Evolutionary conservation across 2,797 vertebrate genomes (phyloP), one percentile per base, ranked within the genome.

Genomic region (Loris lydekkerianus): DNA sequence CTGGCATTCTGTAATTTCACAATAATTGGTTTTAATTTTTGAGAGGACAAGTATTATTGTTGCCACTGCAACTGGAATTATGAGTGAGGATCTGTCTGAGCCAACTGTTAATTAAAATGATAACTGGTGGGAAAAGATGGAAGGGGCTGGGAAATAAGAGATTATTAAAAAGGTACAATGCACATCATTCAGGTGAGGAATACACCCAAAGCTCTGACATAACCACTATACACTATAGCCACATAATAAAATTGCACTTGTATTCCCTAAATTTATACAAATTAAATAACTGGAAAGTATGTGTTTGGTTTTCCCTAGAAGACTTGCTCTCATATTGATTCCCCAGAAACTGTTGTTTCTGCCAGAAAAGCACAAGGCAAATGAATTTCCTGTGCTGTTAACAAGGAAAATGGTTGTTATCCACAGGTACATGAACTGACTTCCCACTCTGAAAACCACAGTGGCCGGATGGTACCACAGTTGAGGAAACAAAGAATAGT

Each of bases 361-460:
- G 81, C 65, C 76, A 94, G 85, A 83, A 96, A 89, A 87, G 13
- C 17, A 84, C 9, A 67, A 53, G 29, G 10, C 23, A 94, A 89
- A 70, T 86, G 40, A 89, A 92, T 56, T 58, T 69, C 72, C 58
- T 69, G 21, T 34, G 25, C 18, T 2, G 0, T 75, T 73, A 83
- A 89, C 37, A 86, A 27, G 40, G 21, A 83, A 91, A 84, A 89
- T 67, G 25, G 27, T 49, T 93, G 81, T 78, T 89, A 94, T 92
- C 76, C 60, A 58, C 21, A n/a, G 58, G 70, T 31, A 93, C 46
- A 78, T 58, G 29, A 87, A 60, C 29, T 78, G 80, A 76, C 56
- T n/a, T 87, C 27, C 63, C 23, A 85, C 53, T 73, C 46, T 34
- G 80, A 81, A 88, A 88, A 77, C 11, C 69, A 72, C 67, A 88